phyloP scores from a whole-genome alignment of 1,140 invertebrate genomes.

The Sitophilus oryzae region DNA sequence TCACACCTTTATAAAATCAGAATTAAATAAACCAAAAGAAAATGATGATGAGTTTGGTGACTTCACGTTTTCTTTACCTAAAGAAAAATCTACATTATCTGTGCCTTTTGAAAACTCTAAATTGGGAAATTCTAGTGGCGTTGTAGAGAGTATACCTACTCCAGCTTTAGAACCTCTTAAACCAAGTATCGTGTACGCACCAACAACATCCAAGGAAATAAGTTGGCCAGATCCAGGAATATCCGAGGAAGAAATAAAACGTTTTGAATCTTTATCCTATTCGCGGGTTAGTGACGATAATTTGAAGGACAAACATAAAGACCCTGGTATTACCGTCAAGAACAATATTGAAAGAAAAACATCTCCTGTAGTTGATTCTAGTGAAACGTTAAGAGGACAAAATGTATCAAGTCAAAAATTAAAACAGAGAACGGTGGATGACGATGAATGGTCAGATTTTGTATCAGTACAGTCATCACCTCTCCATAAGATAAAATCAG shows the following conservation, averaged over 20 bases:
- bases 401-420: background rate
- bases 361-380: background rate
- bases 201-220: constrained; percentile 37
- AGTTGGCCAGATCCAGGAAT: constrained; percentile 61
- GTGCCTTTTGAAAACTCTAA: no score
- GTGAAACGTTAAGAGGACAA: background rate
- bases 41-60: background rate
- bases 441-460: constrained; percentile 44
- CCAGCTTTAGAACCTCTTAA: background rate
- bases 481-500: constrained; percentile 22
- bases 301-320: no score
- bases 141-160: background rate
- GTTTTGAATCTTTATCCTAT: constrained; percentile 27
- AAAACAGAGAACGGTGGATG: constrained; percentile 21
- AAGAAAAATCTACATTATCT: background rate
- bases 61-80: background rate
- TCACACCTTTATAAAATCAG: no score
- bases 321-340: background rate
- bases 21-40: background rate
- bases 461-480: constrained; percentile 31
- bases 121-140: no score
- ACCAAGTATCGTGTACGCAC: background rate
- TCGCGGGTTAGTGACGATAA: constrained; percentile 25
- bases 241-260: constrained; percentile 55
- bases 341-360: background rate